Evolutionary conservation across 1,140 invertebrate species (phyloP).

Genomic region (Augochlora pura): DNA sequence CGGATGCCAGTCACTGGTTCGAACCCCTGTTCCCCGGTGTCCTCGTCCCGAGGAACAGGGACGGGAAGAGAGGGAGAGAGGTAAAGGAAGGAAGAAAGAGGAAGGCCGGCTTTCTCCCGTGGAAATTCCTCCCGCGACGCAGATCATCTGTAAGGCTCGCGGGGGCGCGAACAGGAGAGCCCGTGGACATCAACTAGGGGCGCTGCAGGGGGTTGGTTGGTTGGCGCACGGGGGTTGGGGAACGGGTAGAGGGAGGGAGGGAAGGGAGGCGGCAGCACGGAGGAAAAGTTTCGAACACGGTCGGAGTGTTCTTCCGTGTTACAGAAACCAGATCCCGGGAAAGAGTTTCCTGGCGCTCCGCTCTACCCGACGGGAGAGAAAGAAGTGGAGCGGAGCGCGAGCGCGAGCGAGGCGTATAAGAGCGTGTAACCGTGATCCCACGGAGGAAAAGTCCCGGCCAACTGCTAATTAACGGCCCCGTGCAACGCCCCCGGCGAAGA

Average conservation of each 20-base stretch:
- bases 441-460: conserved; percentile 33
- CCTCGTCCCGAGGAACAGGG: too few relatives aligned
- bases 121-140: conserved; percentile 23
- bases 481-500: conserved; percentile 11
- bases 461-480: conserved; percentile 55
- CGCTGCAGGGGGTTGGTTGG: background rate
- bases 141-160: conserved; percentile 37
- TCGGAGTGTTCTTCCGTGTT: conserved; percentile 43
- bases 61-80: too few relatives aligned
- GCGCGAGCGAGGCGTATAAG: conserved; percentile 3
- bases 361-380: too few relatives aligned
- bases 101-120: background rate
- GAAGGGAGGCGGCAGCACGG: too few relatives aligned
- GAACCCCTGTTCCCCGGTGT: background rate
- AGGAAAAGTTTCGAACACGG: conserved; percentile 23
- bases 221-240: background rate
- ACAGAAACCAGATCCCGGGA: conserved; percentile 37
- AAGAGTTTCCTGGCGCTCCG: conserved; percentile 17
- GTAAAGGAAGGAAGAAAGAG: too few relatives aligned
- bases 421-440: conserved; percentile 25
- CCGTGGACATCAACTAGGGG: background rate
- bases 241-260: too few relatives aligned
- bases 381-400: background rate
- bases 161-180: background rate
- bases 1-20: conserved; percentile 1